Evolutionary conservation across 2,797 vertebrate genomes (phyloP).

Genomic region (Harpagifer antarcticus): DNA sequence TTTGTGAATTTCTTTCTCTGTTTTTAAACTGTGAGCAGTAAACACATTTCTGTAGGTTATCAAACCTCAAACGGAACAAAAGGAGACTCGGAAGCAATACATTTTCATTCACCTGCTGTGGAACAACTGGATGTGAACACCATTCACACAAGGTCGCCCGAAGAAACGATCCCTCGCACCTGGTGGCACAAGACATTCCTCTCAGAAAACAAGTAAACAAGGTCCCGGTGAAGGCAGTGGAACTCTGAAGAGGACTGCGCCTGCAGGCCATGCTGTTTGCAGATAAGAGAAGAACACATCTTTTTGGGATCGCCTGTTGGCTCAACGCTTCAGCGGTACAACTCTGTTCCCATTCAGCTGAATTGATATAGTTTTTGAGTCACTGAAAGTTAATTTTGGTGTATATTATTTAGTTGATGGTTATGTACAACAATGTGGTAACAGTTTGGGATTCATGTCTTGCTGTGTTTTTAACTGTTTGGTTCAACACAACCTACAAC

Average conservation of each 20-base stretch:
- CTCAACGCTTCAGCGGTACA: not conserved
- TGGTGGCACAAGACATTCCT: slow-evolving; percentile 68
- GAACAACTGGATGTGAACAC: slow-evolving; percentile 53
- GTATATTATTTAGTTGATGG: not conserved
- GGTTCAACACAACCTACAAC: not conserved
- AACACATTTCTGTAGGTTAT: not conserved
- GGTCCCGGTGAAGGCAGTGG: slow-evolving; percentile 29
- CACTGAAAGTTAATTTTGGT: not conserved
- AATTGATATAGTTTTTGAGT: not conserved
- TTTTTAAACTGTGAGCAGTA: not conserved
- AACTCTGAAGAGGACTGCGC: slow-evolving; percentile 34
- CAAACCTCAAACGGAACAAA: not conserved
- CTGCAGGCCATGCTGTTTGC: slow-evolving; percentile 52
- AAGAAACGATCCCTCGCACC: slow-evolving; percentile 47
- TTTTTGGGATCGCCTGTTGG: slow-evolving; percentile 20
- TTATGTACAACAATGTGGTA: not conserved
- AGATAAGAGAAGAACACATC: slow-evolving; percentile 50
- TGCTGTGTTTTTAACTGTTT: not conserved
- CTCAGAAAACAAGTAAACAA: slow-evolving; percentile 68
- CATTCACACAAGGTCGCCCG: slow-evolving; percentile 49
- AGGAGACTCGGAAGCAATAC: not conserved
- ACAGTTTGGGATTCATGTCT: not conserved
- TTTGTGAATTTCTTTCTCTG: not conserved
- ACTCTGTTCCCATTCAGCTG: not conserved
- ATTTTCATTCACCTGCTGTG: slow-evolving; percentile 5